phyloP scores from a whole-genome alignment of 1,140 invertebrate species.

The Drosophila obscura region DNA sequence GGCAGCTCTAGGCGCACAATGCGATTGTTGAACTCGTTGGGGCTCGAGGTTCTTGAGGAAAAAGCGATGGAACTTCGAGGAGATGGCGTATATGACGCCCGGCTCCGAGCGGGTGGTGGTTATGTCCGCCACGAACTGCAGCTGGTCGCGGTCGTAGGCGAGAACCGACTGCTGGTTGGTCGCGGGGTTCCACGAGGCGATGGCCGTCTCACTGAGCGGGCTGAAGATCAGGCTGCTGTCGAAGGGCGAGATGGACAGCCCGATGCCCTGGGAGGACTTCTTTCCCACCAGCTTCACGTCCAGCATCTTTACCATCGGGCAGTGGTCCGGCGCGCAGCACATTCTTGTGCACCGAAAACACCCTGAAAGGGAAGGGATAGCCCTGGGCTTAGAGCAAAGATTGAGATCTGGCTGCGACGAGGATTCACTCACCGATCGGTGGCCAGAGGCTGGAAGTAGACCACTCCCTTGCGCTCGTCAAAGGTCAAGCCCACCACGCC shows the following conservation, averaged over 20 bases:
- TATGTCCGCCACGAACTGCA: slow-evolving; percentile 91
- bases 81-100: slow-evolving; percentile 88
- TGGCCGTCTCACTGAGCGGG: slow-evolving; percentile 90
- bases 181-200: slow-evolving; percentile 90
- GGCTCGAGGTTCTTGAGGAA: slow-evolving; percentile 87
- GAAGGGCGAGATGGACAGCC: slow-evolving; percentile 87
- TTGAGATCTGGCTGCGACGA: too few relatives aligned
- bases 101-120: slow-evolving; percentile 87
- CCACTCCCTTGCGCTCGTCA: slow-evolving; percentile 86
- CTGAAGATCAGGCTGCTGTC: slow-evolving; percentile 90
- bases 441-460: slow-evolving; percentile 93
- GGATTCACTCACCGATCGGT: slow-evolving; percentile 86
- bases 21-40: slow-evolving; percentile 87
- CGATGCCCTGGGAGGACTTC: slow-evolving; percentile 92
- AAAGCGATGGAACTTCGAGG: slow-evolving; percentile 91
- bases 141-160: slow-evolving; percentile 87
- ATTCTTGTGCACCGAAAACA: slow-evolving; percentile 90
- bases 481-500: slow-evolving; percentile 91
- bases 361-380: slow-evolving; percentile 77
- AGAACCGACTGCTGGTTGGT: slow-evolving; percentile 87
- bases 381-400: background rate
- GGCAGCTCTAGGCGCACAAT: slow-evolving; percentile 85
- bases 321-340: slow-evolving; percentile 89
- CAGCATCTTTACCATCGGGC: slow-evolving; percentile 87
- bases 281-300: slow-evolving; percentile 90